These are phyloP conservation scores for Macaria liturata DNA, from an alignment of 2,888 invertebrate species.

Conservation along the genomic window DNA sequence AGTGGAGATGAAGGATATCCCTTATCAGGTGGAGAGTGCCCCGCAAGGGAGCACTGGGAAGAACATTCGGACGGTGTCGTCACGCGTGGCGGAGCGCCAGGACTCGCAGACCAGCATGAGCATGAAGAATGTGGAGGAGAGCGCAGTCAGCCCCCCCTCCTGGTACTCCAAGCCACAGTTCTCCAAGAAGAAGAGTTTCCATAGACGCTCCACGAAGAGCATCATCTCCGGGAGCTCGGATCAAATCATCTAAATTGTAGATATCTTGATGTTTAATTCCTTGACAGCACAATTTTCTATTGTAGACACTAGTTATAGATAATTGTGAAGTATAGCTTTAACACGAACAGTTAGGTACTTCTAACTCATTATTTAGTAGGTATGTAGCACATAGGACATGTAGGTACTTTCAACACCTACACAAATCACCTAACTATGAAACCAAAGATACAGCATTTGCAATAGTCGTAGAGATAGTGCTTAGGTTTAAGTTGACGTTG, in stretches of 20 bases:
- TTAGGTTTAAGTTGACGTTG: too few species aligned
- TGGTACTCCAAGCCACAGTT: conserved; percentile 82
- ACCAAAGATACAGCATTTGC: too few species aligned
- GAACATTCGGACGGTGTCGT: conserved; percentile 59
- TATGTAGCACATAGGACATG: too few species aligned
- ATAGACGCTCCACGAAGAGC: conserved; percentile 65
- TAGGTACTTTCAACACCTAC: too few species aligned
- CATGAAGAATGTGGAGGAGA: conserved; percentile 68
- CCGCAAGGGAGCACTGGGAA: conserved; percentile 36
- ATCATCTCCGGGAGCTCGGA: conserved; percentile 50
- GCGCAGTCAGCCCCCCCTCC: conserved; percentile 70
- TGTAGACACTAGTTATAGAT: neutral
- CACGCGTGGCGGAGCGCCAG: conserved; percentile 57
- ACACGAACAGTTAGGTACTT: too few species aligned
- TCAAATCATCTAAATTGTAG: conserved; percentile 37
- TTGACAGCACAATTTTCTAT: neutral
- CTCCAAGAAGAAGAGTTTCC: conserved; percentile 73
- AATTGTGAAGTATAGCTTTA: too few species aligned
- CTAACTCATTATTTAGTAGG: too few species aligned
- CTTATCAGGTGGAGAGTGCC: conserved; percentile 52
- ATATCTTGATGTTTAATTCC: neutral
- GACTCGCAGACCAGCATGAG: conserved; percentile 63
- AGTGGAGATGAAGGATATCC: conserved; percentile 79
- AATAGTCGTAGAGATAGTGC: too few species aligned
- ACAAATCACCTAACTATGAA: too few species aligned